Percentiles rank a stretch among this genome's conserved stretches.
phyloP scores from a whole-genome alignment of 2,113 vertebrate species.

The Gymnogyps californianus region DNA sequence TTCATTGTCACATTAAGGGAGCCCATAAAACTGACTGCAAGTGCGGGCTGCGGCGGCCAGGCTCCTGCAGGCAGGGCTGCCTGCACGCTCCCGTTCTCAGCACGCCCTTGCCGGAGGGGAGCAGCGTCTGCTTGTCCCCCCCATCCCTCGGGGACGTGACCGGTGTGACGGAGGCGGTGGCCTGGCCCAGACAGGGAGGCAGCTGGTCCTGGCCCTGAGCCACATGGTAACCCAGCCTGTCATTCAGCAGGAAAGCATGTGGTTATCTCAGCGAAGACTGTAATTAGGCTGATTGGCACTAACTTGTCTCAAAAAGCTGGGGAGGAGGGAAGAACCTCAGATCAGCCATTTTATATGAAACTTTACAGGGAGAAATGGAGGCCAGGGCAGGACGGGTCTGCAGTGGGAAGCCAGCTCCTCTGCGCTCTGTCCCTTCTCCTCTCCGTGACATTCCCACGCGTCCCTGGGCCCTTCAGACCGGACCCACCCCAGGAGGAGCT shows the following conservation, averaged over 20 bases:
- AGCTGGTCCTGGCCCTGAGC: not conserved
- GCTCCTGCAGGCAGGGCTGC: not conserved
- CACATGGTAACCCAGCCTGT: not conserved
- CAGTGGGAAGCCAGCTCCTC: not conserved
- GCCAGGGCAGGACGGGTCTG: not conserved
- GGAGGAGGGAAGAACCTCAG: not conserved
- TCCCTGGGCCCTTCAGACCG: not conserved
- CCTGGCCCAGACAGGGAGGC: not conserved
- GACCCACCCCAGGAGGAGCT: not conserved
- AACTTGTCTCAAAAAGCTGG: not conserved
- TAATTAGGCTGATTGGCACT: constrained; percentile 54
- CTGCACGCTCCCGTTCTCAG: not conserved
- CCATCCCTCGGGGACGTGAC: rapidly evolving
- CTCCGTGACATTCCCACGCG: rapidly evolving
- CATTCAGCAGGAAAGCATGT: not conserved
- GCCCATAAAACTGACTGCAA: not conserved
- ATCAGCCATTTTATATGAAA: constrained; percentile 16
- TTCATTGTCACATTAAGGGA: not conserved
- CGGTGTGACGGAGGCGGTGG: rapidly evolving
- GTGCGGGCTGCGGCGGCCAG: rapidly evolving
- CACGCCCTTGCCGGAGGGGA: not conserved
- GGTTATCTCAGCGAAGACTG: constrained; percentile 6
- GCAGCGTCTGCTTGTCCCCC: not conserved
- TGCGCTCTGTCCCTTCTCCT: not conserved
- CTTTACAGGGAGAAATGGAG: not conserved